Conservation (phyloP, 2,888 invertebrate species). For the Eretmocerus hayati region DNA sequence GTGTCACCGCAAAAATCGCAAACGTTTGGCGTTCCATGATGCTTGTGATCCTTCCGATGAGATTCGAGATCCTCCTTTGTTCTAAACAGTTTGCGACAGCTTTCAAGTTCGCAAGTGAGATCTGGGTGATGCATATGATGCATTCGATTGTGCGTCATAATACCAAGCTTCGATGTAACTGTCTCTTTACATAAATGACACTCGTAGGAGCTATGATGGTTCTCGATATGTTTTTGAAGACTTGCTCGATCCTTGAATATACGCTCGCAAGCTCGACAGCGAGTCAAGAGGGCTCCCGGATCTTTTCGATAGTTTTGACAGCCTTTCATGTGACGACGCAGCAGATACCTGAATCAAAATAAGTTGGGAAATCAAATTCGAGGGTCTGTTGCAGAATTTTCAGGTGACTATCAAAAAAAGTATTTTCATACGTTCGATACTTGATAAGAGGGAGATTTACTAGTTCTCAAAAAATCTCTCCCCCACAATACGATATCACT, state of each 20-base stretch:
- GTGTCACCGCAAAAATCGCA: slow-evolving; percentile 56
- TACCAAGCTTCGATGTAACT: slow-evolving; percentile 53
- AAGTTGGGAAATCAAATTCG: too few relatives aligned
- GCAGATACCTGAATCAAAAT: slow-evolving; percentile 42
- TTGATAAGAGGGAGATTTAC: too few relatives aligned
- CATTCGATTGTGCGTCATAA: slow-evolving; percentile 54
- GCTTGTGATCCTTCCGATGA: slow-evolving; percentile 51
- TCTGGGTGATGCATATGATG: slow-evolving; percentile 52
- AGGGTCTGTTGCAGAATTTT: too few relatives aligned
- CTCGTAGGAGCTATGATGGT: slow-evolving; percentile 51
- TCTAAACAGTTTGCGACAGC: slow-evolving; percentile 51
- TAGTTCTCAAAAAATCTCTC: too few relatives aligned
- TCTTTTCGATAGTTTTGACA: slow-evolving; percentile 52
- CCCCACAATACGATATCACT: too few relatives aligned
- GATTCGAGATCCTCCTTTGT: slow-evolving; percentile 49
- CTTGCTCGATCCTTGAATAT: slow-evolving; percentile 54
- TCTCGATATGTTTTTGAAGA: slow-evolving; percentile 51
- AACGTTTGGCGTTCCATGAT: slow-evolving; percentile 47
- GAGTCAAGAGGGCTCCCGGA: slow-evolving; percentile 47
- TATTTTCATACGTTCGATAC: too few relatives aligned
- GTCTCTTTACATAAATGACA: slow-evolving; percentile 53
- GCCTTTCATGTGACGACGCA: slow-evolving; percentile 55
- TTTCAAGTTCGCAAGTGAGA: slow-evolving; percentile 46
- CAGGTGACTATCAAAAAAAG: too few relatives aligned
- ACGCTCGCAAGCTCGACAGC: slow-evolving; percentile 53